Base-by-base conservation (phyloP, 2,888 invertebrate species). In the Tenthredo distinguenda region DNA sequence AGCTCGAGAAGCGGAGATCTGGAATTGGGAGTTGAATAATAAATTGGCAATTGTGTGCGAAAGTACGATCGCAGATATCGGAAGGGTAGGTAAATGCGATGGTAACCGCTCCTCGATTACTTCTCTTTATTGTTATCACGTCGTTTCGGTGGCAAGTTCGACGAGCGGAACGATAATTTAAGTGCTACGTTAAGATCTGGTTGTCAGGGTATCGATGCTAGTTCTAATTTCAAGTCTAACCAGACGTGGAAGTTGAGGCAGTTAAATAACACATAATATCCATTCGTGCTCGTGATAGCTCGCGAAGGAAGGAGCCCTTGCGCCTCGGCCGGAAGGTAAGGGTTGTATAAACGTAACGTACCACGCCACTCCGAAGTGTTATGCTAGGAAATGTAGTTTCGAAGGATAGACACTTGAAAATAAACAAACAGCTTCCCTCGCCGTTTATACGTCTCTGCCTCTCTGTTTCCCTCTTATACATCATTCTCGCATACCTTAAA, bases 341-440 rank as follows among this genome's bases (percentile, higher is more conserved):
- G 85, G 85, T 82, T 85, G 72, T 72, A 62, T 81, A 62, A 62
- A 62, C 34, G 81, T n/a, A 37, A 18, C 79, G 26, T 40, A 40
- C 31, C 55, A 26, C 21, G 15, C 6, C 40, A 81, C 40, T 81
- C 34, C 37, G 15, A 62, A 47, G 85, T 85, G 85, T 85, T 85
- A 76, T 85, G 62, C 58, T 58, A 85, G 58, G 83, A 84, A 85
- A 72, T 82, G 71, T 85, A 71, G 85, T 82, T 58, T 85, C n/a
- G 84, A 85, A 74, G 82, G 68, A 82, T 85, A 79, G 85, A 79
- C 79, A 85, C 79, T 71, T 77, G 79, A 79, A 79, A 82, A 85
- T 85, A 82, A 85, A 85, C 85, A 85, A 85, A 79, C 85, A 85
- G 68, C 85, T 85, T 85, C 68, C 81, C 82, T 81, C 68, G 1